Evolutionary conservation across 2,888 invertebrate species (phyloP).

Genomic region (Agriopis aurantiaria): DNA sequence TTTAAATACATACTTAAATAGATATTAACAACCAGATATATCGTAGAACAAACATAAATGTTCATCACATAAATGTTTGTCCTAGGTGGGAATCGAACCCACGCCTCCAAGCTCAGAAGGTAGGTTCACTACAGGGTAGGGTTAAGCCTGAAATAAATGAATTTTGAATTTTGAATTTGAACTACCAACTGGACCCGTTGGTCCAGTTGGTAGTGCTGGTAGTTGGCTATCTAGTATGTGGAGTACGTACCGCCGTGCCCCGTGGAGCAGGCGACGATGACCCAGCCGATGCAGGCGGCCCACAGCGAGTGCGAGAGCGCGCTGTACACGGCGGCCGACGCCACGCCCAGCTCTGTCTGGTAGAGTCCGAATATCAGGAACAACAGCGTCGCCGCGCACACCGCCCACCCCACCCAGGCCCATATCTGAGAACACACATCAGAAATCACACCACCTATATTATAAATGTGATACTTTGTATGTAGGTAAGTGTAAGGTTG

Average conservation of each 20-base stretch:
- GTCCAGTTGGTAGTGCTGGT: too few relatives aligned
- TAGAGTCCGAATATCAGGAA: slow-evolving; percentile 93
- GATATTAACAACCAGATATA: too few relatives aligned
- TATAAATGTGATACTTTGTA: not conserved
- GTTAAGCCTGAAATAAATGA: too few relatives aligned
- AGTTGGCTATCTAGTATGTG: not conserved
- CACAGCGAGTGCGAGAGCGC: slow-evolving; percentile 94
- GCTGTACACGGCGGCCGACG: slow-evolving; percentile 92
- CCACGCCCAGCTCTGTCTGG: slow-evolving; percentile 88
- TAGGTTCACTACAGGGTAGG: too few relatives aligned
- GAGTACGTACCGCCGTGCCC: slow-evolving; percentile 90
- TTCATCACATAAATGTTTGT: too few relatives aligned
- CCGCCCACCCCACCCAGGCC: slow-evolving; percentile 90
- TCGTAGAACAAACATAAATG: too few relatives aligned
- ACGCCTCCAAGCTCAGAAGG: too few relatives aligned
- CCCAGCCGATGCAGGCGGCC: slow-evolving; percentile 93
- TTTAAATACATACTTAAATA: too few relatives aligned
- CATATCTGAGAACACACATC: slow-evolving; percentile 80
- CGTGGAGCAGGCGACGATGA: slow-evolving; percentile 93
- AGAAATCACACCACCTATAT: not conserved
- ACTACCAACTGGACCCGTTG: too few relatives aligned
- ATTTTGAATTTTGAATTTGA: too few relatives aligned
- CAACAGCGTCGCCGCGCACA: slow-evolving; percentile 88
- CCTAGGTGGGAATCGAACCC: too few relatives aligned
- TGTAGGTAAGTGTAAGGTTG: too few relatives aligned